A percentile compares a stretch with the other conserved stretches of the same genome.
Conservation (phyloP, 2,797 vertebrate genomes). For the Acomys russatus region DNA sequence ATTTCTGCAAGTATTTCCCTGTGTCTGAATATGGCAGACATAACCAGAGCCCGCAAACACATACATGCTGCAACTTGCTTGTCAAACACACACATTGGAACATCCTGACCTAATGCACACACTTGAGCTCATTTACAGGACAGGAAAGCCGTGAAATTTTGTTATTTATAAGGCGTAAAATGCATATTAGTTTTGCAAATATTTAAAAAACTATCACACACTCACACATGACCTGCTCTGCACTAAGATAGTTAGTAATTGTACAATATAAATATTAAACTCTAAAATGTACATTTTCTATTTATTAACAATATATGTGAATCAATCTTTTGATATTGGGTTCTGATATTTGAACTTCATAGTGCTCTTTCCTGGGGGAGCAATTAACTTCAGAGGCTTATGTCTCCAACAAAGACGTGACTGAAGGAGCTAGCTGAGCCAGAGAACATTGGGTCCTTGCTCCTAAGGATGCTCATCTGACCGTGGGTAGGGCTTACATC, state of each 20-base stretch:
- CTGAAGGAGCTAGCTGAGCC: not conserved
- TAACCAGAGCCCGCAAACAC: not conserved
- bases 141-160: not conserved
- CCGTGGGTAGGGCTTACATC: not conserved
- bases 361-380: accelerated
- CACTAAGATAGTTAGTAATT: not conserved
- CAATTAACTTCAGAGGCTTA: not conserved
- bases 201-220: not conserved
- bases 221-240: not conserved
- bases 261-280: not conserved
- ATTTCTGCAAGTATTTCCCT: not conserved
- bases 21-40: accelerated
- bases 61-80: not conserved
- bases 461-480: not conserved
- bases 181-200: not conserved
- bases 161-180: conserved; percentile 12
- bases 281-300: not conserved
- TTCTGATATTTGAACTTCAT: not conserved
- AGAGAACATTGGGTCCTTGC: accelerated
- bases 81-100: not conserved
- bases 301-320: accelerated
- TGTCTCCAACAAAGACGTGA: not conserved
- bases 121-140: not conserved
- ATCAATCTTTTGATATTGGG: not conserved
- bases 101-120: not conserved